Base-by-base conservation (phyloP, 2,888 invertebrate genomes). In the Drosophila birchii region DNA sequence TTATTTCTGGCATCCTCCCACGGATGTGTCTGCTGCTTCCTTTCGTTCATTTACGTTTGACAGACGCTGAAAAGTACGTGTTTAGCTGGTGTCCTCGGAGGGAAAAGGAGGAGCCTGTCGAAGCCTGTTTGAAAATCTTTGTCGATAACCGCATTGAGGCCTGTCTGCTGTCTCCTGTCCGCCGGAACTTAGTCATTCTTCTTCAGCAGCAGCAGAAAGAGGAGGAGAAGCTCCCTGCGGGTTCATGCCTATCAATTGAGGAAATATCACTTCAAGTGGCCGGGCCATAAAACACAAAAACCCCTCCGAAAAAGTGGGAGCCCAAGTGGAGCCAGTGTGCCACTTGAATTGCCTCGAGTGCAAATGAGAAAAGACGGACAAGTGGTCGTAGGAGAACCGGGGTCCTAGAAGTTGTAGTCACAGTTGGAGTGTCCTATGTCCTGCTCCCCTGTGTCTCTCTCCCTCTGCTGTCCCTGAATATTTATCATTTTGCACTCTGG, bases 401-500 rank as follows among this genome's bases (percentile, higher is more conserved):
- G 49, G 67, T 67, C 43, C 67, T 23, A 36, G 57, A 20, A 56
- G 55, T 41, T 56, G 26, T 55, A 36, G 56, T 43, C 66, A 36
- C 3, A 45, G 61, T 36, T 53, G 45, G 34, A 51, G 55, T 58
- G 62, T 64, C 67, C 59, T 39, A 36, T 54, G 60, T 53, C 58
- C 61, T 38, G 23, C 43, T 11, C 38, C 47, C 18, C 14, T 34
- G 49, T 14, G 32, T 20, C 32, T 9, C 39, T 45, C 18, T 18
- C 29, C 16, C 49, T 18, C 29, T 29, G 47, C 47, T 49, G 45
- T n/a, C 56, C 32, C 58, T 77, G 67, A 55, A 77, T 81, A 85
- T 86, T 86, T 86, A 86, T 87, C 86, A 86, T 86, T 87, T 81
- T 66, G 75, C 78, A 86, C 88, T 83, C 39, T 59, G 60, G 32